Conservation (phyloP, 2,797 vertebrate species). For the Anguilla pacifica region DNA sequence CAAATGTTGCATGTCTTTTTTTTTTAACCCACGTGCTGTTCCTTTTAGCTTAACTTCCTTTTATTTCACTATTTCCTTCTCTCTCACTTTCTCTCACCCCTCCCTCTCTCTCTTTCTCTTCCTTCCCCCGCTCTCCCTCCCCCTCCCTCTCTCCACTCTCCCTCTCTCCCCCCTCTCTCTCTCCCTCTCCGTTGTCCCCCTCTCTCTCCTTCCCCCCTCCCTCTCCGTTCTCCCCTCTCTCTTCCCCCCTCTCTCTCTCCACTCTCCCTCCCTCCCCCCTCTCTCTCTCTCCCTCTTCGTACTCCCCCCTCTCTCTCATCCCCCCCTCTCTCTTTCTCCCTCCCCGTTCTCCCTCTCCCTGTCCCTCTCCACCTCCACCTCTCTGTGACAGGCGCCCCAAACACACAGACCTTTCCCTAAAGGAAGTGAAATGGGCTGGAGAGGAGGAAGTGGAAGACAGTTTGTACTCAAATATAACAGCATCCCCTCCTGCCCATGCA, state of each 20-base stretch:
- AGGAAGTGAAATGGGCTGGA: background rate
- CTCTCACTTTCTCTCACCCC: background rate
- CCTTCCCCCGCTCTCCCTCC: too few relatives aligned
- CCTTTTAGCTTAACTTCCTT: background rate
- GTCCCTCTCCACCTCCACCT: too few relatives aligned
- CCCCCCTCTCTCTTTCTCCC: too few relatives aligned
- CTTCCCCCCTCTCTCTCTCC: background rate
- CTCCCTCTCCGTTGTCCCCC: background rate
- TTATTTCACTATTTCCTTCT: background rate
- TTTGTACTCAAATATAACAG: background rate
- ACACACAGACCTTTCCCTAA: background rate
- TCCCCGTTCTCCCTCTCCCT: too few relatives aligned
- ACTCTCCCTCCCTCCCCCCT: background rate
- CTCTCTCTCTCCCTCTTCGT: background rate
- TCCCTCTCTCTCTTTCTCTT: too few relatives aligned
- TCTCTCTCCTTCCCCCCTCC: background rate
- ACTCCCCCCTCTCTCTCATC: background rate
- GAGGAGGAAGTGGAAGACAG: background rate
- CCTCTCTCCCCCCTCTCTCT: background rate
- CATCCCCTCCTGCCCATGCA: too few relatives aligned
- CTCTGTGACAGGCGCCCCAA: background rate
- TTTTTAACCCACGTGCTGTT: background rate
- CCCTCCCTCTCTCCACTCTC: background rate
- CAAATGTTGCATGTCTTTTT: background rate
- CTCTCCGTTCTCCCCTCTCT: too few relatives aligned